phyloP scores from a whole-genome alignment of 1,140 invertebrate genomes.

The Lepidurus apus region DNA sequence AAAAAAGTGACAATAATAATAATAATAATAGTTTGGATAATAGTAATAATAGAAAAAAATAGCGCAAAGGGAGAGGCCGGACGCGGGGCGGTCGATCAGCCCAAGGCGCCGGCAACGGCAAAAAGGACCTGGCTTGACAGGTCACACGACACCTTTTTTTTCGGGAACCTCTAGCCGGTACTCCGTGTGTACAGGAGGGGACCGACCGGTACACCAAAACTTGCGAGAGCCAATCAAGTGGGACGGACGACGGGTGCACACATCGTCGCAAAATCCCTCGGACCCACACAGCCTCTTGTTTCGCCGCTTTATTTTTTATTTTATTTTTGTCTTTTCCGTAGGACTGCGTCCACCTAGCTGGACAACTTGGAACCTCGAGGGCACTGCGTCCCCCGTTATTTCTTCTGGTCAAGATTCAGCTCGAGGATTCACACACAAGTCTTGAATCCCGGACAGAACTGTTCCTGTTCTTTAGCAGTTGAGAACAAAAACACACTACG shows the following conservation, averaged over 20 bases:
- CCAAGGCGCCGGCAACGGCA: conserved; percentile 16
- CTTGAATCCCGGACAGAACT: too few species aligned
- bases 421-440: too few species aligned
- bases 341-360: background rate
- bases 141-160: background rate
- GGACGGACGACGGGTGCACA: conserved; percentile 2
- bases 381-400: background rate
- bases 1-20: conserved; percentile 11
- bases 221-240: conserved; percentile 11
- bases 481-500: background rate
- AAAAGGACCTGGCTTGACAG: background rate
- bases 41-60: conserved; percentile 16
- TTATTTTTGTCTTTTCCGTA: background rate
- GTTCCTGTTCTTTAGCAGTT: too few species aligned
- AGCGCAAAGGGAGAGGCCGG: conserved; percentile 20
- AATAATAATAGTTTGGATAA: conserved; percentile 20
- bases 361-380: background rate
- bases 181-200: conserved; percentile 11
- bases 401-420: too few species aligned
- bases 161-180: background rate
- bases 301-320: background rate
- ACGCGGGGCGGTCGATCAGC: conserved; percentile 19
- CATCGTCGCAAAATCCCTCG: background rate
- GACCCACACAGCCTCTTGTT: conserved; percentile 12
- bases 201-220: background rate